Evolutionary conservation across 2,888 invertebrate species (phyloP).

Genomic region (Synanthedon tipuliformis): DNA sequence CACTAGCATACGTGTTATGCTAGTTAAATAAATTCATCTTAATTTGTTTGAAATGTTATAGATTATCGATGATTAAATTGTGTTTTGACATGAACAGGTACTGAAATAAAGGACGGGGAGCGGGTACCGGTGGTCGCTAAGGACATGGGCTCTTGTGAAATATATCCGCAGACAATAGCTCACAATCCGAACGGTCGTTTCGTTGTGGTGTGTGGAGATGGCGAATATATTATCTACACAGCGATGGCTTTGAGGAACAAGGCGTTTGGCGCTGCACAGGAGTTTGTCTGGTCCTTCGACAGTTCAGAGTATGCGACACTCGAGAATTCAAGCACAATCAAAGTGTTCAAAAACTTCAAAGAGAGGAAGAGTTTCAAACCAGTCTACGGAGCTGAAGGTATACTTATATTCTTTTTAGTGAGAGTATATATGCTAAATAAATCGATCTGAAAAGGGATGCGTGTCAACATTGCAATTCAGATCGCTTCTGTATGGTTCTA

Average conservation of each 20-base stretch:
- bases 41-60: no score
- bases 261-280: slow-evolving; percentile 97
- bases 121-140: slow-evolving; percentile 93
- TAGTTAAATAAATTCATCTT: no score
- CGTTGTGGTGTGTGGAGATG: slow-evolving; percentile 97
- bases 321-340: slow-evolving; percentile 90
- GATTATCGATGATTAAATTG: no score
- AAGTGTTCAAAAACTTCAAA: slow-evolving; percentile 98
- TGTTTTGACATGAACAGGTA: slow-evolving; percentile 30
- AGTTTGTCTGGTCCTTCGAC: slow-evolving; percentile 99
- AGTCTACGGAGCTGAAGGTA: slow-evolving; percentile 95
- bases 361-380: slow-evolving; percentile 96
- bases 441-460: background rate
- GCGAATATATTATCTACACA: slow-evolving; percentile 99
- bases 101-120: slow-evolving; percentile 90
- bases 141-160: slow-evolving; percentile 99
- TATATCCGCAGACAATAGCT: slow-evolving; percentile 97
- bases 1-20: no score
- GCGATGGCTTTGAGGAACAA: slow-evolving; percentile 99
- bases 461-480: background rate
- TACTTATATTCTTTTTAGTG: background rate
- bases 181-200: slow-evolving; percentile 98
- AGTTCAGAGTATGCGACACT: slow-evolving; percentile 92
- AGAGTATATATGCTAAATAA: background rate
- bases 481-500: background rate